phyloP scores from a whole-genome alignment of 1,140 invertebrate species.

The Agraylea sexmaculata region DNA sequence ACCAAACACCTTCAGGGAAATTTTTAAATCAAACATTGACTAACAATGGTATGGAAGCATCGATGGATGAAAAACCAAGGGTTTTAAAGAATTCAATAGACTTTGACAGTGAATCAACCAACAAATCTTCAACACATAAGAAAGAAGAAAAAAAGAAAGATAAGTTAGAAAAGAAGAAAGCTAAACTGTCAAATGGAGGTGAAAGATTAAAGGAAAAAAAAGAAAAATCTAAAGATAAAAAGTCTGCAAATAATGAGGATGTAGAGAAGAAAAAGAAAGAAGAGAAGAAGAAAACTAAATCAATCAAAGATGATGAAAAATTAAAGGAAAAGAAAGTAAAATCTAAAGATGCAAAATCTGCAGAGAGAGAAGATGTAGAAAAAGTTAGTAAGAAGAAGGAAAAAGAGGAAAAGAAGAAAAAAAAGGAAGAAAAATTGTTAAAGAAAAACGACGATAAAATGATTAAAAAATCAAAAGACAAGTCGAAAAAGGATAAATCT shows the following conservation, averaged over 20 bases:
- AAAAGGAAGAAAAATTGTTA: constrained; percentile 24
- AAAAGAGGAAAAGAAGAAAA: constrained; percentile 26
- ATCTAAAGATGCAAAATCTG: constrained; percentile 8
- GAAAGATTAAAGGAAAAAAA: constrained; percentile 17
- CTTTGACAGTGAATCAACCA: constrained; percentile 16
- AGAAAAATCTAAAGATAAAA: constrained; percentile 10
- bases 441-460: constrained; percentile 15
- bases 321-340: constrained; percentile 7
- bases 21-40: too few relatives aligned
- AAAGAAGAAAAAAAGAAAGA: constrained; percentile 13
- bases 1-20: too few relatives aligned
- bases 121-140: constrained; percentile 17
- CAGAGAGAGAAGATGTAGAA: constrained; percentile 21
- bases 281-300: constrained; percentile 26
- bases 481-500: constrained; percentile 20
- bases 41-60: too few relatives aligned
- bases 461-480: constrained; percentile 15
- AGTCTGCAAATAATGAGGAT: constrained; percentile 21
- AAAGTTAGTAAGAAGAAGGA: constrained; percentile 24
- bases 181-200: constrained; percentile 25
- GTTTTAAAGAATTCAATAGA: too few relatives aligned
- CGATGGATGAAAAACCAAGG: too few relatives aligned
- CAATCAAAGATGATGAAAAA: constrained; percentile 22
- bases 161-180: constrained; percentile 26
- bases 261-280: constrained; percentile 25